phyloP scores from a whole-genome alignment of 2,113 vertebrate genomes.

The Typhlomys cinereus region DNA sequence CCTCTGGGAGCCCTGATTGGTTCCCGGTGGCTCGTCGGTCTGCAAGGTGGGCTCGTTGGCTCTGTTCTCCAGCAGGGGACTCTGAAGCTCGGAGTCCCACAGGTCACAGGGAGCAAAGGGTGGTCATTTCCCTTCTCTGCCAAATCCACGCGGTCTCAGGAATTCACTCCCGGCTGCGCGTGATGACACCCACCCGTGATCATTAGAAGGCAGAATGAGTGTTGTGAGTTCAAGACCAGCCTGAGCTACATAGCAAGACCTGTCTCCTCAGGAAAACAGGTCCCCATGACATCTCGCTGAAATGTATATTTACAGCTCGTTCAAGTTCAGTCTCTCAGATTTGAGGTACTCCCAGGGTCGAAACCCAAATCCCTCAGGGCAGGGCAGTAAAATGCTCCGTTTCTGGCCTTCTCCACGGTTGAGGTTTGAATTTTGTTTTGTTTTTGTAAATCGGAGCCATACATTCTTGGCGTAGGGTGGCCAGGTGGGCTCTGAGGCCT shows the following conservation, averaged over 20 bases:
- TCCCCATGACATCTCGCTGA: not conserved
- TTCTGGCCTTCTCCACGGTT: not conserved
- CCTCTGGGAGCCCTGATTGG: fast-evolving
- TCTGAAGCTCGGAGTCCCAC: not conserved
- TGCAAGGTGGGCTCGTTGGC: too few relatives aligned
- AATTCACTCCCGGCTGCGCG: not conserved
- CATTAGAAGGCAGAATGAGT: not conserved
- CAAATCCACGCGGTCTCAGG: not conserved
- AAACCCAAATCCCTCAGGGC: not conserved
- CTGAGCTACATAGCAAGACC: not conserved
- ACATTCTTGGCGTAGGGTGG: not conserved
- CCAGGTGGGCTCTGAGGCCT: not conserved
- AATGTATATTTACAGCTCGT: not conserved
- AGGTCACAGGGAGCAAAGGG: too few relatives aligned
- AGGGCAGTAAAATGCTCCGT: not conserved
- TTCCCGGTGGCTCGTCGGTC: not conserved
- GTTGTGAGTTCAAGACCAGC: not conserved
- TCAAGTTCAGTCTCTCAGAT: not conserved
- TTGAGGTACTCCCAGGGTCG: not conserved
- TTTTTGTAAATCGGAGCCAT: not conserved
- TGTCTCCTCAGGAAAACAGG: not conserved
- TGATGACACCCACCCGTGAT: too few relatives aligned
- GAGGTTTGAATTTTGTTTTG: not conserved
- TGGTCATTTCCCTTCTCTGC: not conserved
- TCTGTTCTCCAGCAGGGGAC: not conserved